Conservation (phyloP, 1,140 invertebrate species). For the Heliconius congener region DNA sequence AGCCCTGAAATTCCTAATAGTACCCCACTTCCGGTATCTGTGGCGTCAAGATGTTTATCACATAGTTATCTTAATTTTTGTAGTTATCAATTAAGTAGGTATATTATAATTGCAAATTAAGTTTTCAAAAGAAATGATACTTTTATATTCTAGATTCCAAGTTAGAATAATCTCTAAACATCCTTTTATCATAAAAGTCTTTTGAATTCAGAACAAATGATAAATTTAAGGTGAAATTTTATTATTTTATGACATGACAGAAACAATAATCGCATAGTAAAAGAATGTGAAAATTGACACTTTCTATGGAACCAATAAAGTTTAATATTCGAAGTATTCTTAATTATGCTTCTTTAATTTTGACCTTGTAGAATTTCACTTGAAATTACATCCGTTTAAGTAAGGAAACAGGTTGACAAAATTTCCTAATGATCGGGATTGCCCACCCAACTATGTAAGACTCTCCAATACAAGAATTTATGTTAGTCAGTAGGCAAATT, state of each 20-base stretch:
- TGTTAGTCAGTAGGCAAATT: not conserved
- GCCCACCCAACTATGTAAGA: slow-evolving; percentile 35
- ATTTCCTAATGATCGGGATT: slow-evolving; percentile 49
- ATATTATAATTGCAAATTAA: slow-evolving; percentile 7
- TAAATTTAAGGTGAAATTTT: slow-evolving; percentile 24
- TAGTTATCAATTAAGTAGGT: not conserved
- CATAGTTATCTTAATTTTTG: not conserved
- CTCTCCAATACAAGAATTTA: not conserved
- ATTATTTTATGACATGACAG: slow-evolving; percentile 1
- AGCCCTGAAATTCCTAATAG: not conserved
- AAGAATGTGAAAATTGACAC: slow-evolving; percentile 30
- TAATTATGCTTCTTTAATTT: not conserved
- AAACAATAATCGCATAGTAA: slow-evolving; percentile 18
- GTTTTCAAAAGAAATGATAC: not conserved
- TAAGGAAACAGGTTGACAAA: slow-evolving; percentile 37
- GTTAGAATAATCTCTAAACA: not conserved
- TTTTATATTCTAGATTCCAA: not conserved
- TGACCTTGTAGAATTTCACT: slow-evolving; percentile 39
- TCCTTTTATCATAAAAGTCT: not conserved
- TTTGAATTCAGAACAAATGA: not conserved
- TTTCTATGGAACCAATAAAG: slow-evolving; percentile 21
- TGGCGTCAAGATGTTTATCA: not conserved
- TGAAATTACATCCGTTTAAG: slow-evolving; percentile 47
- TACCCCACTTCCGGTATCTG: not conserved
- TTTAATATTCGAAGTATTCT: not conserved